phyloP scores from a whole-genome alignment of 1,140 invertebrate species.

The Subanguina moxae region DNA sequence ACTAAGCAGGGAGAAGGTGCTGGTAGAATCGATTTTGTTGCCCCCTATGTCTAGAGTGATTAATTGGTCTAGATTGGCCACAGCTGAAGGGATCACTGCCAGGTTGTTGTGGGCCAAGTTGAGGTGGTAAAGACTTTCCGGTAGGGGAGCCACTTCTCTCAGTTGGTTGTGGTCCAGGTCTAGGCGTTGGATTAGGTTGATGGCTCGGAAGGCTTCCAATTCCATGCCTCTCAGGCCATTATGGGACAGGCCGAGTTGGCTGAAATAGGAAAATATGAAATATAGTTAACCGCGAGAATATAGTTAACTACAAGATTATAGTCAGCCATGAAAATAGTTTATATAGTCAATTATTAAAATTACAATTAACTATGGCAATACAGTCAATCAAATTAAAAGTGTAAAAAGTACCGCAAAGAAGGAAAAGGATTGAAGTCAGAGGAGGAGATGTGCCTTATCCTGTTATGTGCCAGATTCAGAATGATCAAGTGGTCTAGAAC shows the following conservation, averaged over 20 bases:
- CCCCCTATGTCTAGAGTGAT: slow-evolving; percentile 41
- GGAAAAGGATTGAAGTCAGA: slow-evolving; percentile 41
- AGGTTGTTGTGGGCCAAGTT: slow-evolving; percentile 47
- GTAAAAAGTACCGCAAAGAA: slow-evolving; percentile 35
- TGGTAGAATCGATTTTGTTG: slow-evolving; percentile 41
- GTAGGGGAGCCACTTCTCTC: slow-evolving; percentile 21
- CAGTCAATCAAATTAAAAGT: no score
- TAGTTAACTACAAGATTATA: no score
- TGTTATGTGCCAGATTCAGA: slow-evolving; percentile 40
- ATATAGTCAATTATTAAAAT: no score
- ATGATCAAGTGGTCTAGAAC: slow-evolving; percentile 44
- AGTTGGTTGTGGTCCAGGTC: slow-evolving; percentile 34
- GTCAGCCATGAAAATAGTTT: no score
- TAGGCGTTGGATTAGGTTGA: slow-evolving; percentile 27
- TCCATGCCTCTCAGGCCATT: slow-evolving; percentile 22
- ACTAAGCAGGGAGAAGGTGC: slow-evolving; percentile 29
- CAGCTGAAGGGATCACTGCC: slow-evolving; percentile 33
- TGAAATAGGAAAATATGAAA: no score
- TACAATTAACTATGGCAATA: slow-evolving; percentile 1
- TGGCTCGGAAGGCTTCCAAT: slow-evolving; percentile 14
- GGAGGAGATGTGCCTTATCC: slow-evolving; percentile 23
- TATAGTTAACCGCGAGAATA: no score
- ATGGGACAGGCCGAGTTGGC: slow-evolving; percentile 9
- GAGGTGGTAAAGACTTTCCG: slow-evolving; percentile 23
- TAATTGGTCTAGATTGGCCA: slow-evolving; percentile 31